Conservation (phyloP, 1,140 invertebrate species). For the Macrosteles quadrilineatus region DNA sequence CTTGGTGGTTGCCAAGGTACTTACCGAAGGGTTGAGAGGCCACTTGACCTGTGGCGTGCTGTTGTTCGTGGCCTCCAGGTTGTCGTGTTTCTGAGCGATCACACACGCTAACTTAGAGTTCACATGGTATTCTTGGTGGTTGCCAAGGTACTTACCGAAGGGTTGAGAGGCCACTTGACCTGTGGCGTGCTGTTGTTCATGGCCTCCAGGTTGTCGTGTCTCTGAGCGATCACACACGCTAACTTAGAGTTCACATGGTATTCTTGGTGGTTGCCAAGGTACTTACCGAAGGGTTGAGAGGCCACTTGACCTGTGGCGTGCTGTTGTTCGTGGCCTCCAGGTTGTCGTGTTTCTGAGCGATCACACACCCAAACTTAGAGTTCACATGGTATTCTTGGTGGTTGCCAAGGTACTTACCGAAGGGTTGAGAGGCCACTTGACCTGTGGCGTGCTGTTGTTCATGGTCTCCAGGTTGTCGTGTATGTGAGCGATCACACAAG, state of each 20-base stretch:
- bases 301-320: background rate
- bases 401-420: no score
- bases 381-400: no score
- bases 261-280: no score
- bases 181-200: conserved; percentile 32
- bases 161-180: background rate
- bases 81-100: conserved; percentile 63
- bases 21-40: background rate
- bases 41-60: background rate
- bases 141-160: background rate
- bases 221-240: conserved; percentile 76
- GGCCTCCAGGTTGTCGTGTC: conserved; percentile 49
- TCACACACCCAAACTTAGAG: conserved; percentile 81
- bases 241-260: no score
- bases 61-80: conserved; percentile 41
- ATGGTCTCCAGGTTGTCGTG: conserved; percentile 47
- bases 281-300: background rate
- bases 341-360: conserved; percentile 61
- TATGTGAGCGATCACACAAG: conserved; percentile 74
- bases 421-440: conserved; percentile 3
- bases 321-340: conserved; percentile 41
- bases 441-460: conserved; percentile 25
- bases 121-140: no score
- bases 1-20: no score
- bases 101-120: no score